Base-by-base conservation (phyloP, 2,888 invertebrate genomes). In the Tuberolachnus salignus region DNA sequence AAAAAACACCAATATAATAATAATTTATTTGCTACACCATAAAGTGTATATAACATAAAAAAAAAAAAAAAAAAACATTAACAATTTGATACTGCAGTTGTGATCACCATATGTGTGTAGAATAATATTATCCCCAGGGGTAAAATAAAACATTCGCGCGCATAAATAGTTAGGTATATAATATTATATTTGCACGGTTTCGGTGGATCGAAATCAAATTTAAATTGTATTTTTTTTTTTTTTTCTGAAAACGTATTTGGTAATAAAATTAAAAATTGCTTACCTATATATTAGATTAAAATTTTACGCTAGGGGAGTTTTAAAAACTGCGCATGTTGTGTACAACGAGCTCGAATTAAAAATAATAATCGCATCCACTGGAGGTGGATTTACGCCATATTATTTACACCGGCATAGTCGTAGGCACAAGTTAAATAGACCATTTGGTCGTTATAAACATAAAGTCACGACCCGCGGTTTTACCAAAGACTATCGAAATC, bases 41-140 rank as follows among this genome's bases (percentile, higher is more conserved):
- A 11, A 42, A 19, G 19, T 44, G 1, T 2, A 63, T n/a, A 63
- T 21, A 44, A n/a, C n/a, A n/a, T n/a, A n/a, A n/a, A n/a, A n/a
- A n/a, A n/a, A n/a, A n/a, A n/a, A n/a, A n/a, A n/a, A n/a, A n/a
- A n/a, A n/a, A n/a, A n/a, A n/a, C 26, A 59, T 59, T 59, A 63
- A 63, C 19, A 63, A 63, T 42, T 34, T 11, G 42, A 63, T 63
- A 19, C n/a, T n/a, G n/a, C 63, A 42, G 42, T 63, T 63, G 63
- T 63, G 42, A 63, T 63, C 63, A 63, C 63, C 16, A 8, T 19
- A n/a, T n/a, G 42, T 19, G 63, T 42, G 13, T n/a, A 19, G 8
- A n/a, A 63, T n/a, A n/a, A n/a, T 63, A 63, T 42, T 10, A 49
- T 44, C 63, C 63, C n/a, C 63, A 19, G 13, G 63, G 19, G 63